These are phyloP conservation scores for Urocolius indicus DNA, from an alignment of 2,113 vertebrate genomes.

Conservation along the genomic window DNA sequence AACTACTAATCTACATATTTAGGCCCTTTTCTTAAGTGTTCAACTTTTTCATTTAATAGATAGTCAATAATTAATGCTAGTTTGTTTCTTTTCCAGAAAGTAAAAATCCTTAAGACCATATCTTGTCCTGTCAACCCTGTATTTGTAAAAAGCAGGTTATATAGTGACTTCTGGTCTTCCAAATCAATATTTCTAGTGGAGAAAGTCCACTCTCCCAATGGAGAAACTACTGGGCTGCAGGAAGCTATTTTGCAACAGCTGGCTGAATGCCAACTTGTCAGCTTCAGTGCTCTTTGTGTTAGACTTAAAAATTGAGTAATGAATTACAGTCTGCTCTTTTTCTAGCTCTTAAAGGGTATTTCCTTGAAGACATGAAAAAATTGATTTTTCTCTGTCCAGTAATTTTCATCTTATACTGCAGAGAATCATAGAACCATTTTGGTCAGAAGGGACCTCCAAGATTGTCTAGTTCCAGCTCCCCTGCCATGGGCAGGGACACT, in stretches of 20 bases:
- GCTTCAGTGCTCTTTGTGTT: not conserved
- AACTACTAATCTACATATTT: not conserved
- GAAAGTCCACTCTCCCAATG: slow-evolving; percentile 35
- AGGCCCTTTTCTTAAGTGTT: not conserved
- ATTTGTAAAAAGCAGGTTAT: not conserved
- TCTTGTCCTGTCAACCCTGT: not conserved
- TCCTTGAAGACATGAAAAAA: not conserved
- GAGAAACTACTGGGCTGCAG: not conserved
- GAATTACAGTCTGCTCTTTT: not conserved
- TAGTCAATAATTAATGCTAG: not conserved
- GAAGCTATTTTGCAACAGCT: slow-evolving; percentile 11
- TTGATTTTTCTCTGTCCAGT: not conserved
- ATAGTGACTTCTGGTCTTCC: slow-evolving; percentile 1
- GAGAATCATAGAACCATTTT: not conserved
- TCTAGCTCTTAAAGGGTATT: not conserved
- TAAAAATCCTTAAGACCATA: not conserved
- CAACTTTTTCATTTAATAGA: not conserved
- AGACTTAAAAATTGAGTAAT: slow-evolving; percentile 23
- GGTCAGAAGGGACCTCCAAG: not conserved
- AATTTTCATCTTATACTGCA: not conserved
- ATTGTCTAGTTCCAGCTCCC: not conserved
- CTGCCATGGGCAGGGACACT: not conserved
- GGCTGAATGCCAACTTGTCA: not conserved
- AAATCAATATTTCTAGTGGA: not conserved
- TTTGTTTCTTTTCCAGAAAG: not conserved